Evolutionary conservation across 1,140 invertebrate genomes (phyloP).

Genomic region (Cephus cinctus): DNA sequence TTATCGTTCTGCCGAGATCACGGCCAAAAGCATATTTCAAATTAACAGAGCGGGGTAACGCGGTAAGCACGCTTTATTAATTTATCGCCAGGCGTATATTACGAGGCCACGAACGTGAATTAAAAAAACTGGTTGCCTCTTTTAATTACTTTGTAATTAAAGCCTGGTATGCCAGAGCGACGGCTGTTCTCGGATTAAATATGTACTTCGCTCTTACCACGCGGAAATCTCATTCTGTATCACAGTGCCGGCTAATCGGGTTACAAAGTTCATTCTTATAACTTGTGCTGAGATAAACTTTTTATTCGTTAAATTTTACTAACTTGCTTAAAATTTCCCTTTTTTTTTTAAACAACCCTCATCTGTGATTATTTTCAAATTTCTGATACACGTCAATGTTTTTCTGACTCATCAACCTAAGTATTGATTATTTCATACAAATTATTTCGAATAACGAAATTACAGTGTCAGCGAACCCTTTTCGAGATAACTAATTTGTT

Average conservation of each 20-base stretch:
- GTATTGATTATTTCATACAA: too few relatives aligned
- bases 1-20: constrained; percentile 19
- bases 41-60: constrained; percentile 18
- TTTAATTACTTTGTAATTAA: constrained; percentile 47
- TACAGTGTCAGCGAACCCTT: too few relatives aligned
- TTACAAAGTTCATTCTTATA: too few relatives aligned
- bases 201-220: not conserved
- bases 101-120: constrained; percentile 16
- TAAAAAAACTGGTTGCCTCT: constrained; percentile 26
- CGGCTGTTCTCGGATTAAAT: constrained; percentile 3
- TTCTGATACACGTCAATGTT: too few relatives aligned
- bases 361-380: too few relatives aligned
- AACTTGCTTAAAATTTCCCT: too few relatives aligned
- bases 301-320: too few relatives aligned
- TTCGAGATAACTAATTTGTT: too few relatives aligned
- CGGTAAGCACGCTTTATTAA: constrained; percentile 39
- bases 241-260: constrained; percentile 13
- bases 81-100: constrained; percentile 40
- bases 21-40: constrained; percentile 10
- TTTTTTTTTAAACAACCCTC: too few relatives aligned
- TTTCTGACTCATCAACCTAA: too few relatives aligned
- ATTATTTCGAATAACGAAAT: too few relatives aligned
- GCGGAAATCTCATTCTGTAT: constrained; percentile 4
- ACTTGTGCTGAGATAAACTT: too few relatives aligned
- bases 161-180: constrained; percentile 14